Conservation (phyloP, 2,113 vertebrate genomes). For the Brienomyrus longianalis region DNA sequence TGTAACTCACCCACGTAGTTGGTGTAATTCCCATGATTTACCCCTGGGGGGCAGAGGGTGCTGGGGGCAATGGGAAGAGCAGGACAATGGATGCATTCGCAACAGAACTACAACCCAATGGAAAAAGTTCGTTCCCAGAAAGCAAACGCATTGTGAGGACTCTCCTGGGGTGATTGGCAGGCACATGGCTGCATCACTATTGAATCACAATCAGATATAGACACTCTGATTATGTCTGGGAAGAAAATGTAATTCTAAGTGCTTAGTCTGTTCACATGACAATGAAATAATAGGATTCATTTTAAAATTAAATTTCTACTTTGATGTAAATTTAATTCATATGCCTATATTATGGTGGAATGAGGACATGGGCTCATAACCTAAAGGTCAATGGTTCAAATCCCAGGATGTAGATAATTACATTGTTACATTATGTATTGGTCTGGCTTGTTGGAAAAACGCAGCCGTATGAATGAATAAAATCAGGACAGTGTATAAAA, state of each 20-base stretch:
- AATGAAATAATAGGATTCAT: not conserved
- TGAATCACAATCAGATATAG: not conserved
- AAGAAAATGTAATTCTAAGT: not conserved
- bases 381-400: not conserved
- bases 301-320: slow-evolving; percentile 1
- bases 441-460: not conserved
- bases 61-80: not conserved
- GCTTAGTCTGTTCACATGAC: not conserved
- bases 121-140: not conserved
- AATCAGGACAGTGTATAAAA: not conserved
- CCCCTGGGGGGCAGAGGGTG: not conserved
- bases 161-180: not conserved
- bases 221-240: not conserved
- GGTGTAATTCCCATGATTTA: not conserved
- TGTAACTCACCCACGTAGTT: not conserved
- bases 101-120: not conserved
- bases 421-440: not conserved
- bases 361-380: not conserved
- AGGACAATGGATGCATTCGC: not conserved
- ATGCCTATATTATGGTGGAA: not conserved
- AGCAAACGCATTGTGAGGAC: not conserved
- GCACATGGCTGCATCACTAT: not conserved
- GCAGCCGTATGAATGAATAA: not conserved
- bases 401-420: not conserved
- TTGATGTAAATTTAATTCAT: not conserved